Evolutionary conservation across 2,797 vertebrate species (phyloP).

Genomic region (Hoplostethus mediterraneus): DNA sequence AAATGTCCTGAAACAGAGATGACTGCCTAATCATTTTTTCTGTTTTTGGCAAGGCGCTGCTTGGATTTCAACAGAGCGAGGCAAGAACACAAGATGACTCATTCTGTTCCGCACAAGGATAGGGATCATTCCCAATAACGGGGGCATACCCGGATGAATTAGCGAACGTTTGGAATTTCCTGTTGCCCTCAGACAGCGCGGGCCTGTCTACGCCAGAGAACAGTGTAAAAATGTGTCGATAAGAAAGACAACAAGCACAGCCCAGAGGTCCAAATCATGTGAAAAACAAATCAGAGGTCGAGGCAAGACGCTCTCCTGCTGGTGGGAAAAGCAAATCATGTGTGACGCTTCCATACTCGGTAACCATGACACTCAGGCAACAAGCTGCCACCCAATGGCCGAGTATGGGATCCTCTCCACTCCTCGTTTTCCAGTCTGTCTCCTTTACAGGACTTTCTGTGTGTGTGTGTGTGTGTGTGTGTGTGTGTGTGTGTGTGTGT

Average conservation of each 20-base stretch:
- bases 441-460: slow-evolving; percentile 31
- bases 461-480: slow-evolving; percentile 10
- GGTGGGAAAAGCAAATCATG: slow-evolving; percentile 83
- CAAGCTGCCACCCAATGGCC: slow-evolving; percentile 51
- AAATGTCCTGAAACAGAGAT: slow-evolving; percentile 68
- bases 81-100: slow-evolving; percentile 62
- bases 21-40: slow-evolving; percentile 63
- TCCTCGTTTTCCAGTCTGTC: slow-evolving; percentile 24
- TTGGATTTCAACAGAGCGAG: slow-evolving; percentile 45
- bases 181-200: slow-evolving; percentile 37
- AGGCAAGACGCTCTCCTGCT: slow-evolving; percentile 64
- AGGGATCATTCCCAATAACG: slow-evolving; percentile 47
- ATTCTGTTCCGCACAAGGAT: slow-evolving; percentile 67
- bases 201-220: slow-evolving; percentile 33
- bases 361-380: slow-evolving; percentile 75
- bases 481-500: not conserved
- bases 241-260: slow-evolving; percentile 53
- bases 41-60: slow-evolving; percentile 55
- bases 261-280: slow-evolving; percentile 64
- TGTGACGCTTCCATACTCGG: slow-evolving; percentile 66
- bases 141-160: slow-evolving; percentile 56
- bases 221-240: slow-evolving; percentile 45
- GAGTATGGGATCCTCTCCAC: slow-evolving; percentile 55
- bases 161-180: slow-evolving; percentile 69
- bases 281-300: slow-evolving; percentile 75